Conservation (phyloP, 2,113 vertebrate species). For the Anguilla japonica region DNA sequence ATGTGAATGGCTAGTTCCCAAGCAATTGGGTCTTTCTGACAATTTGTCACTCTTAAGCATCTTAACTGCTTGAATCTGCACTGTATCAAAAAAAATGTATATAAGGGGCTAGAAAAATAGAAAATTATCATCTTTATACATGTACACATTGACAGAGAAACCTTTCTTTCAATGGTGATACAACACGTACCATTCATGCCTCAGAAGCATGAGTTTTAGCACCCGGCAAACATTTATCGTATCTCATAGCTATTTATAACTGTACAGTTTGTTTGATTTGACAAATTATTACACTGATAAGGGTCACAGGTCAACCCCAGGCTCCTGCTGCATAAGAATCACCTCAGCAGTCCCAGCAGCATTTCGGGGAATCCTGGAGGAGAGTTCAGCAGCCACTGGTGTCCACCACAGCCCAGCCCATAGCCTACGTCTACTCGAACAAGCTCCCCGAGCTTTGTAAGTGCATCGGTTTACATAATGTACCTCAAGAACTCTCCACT, state of each 20-base stretch:
- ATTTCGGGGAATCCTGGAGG: slow-evolving; percentile 28
- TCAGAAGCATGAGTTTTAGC: slow-evolving; percentile 8
- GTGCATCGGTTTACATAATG: slow-evolving; percentile 68
- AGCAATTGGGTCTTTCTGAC: slow-evolving; percentile 51
- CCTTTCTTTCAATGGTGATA: slow-evolving; percentile 64
- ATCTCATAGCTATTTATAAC: slow-evolving; percentile 11
- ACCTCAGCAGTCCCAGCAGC: slow-evolving; percentile 48
- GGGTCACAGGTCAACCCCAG: slow-evolving; percentile 37
- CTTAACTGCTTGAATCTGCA: slow-evolving; percentile 34
- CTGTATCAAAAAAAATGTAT: slow-evolving; percentile 65
- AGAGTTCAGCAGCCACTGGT: slow-evolving; percentile 43
- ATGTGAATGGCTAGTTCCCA: slow-evolving; percentile 33
- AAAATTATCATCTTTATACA: slow-evolving; percentile 62
- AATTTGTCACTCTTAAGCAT: slow-evolving; percentile 38
- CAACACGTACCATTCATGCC: slow-evolving; percentile 11
- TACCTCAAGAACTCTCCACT: slow-evolving; percentile 59
- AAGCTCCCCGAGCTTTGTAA: slow-evolving; percentile 58
- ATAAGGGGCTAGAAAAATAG: slow-evolving; percentile 74
- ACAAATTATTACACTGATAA: slow-evolving; percentile 53
- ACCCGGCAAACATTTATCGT: slow-evolving; percentile 9
- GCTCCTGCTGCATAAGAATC: background rate
- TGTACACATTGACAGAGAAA: slow-evolving; percentile 74
- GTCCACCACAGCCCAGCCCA: slow-evolving; percentile 34
- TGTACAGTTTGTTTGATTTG: slow-evolving; percentile 60
- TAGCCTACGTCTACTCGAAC: slow-evolving; percentile 47